These are phyloP conservation scores for Zingel zingel DNA, from an alignment of 2,113 vertebrate species.

Conservation along the genomic window DNA sequence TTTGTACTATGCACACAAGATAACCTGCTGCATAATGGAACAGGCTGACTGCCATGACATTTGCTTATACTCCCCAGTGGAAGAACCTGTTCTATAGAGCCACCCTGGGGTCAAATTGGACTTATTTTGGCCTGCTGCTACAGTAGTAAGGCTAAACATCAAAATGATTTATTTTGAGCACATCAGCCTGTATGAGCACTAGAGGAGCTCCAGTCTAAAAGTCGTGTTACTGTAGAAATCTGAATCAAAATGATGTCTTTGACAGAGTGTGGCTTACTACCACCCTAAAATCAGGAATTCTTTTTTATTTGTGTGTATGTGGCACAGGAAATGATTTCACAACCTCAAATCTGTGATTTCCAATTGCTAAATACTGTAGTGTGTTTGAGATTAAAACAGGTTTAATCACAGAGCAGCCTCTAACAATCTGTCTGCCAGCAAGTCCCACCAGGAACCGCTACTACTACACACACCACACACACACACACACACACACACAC, in stretches of 20 bases:
- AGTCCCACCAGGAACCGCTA: conserved; percentile 38
- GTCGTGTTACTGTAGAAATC: not conserved
- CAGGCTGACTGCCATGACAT: not conserved
- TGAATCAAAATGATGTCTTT: not conserved
- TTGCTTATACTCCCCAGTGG: not conserved
- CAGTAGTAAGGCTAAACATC: not conserved
- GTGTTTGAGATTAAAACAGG: conserved; percentile 68
- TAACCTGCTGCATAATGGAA: not conserved
- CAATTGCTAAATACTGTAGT: conserved; percentile 7
- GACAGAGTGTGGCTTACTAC: not conserved
- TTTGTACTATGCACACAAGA: not conserved
- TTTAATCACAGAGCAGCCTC: conserved; percentile 75
- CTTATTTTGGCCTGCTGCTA: not conserved
- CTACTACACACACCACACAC: not conserved
- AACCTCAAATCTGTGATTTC: conserved; percentile 26
- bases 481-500: conserved; percentile 26
- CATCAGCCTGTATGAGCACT: not conserved
- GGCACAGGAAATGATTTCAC: conserved; percentile 18
- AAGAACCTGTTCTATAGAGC: not conserved
- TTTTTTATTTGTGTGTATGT: conserved; percentile 18
- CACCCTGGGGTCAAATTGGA: not conserved
- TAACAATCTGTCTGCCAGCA: conserved; percentile 71
- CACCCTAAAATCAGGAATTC: conserved; percentile 5
- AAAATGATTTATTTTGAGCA: not conserved
- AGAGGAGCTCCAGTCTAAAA: not conserved